phyloP scores from a whole-genome alignment of 2,888 invertebrate genomes.

The Ecliptopera silaceata region DNA sequence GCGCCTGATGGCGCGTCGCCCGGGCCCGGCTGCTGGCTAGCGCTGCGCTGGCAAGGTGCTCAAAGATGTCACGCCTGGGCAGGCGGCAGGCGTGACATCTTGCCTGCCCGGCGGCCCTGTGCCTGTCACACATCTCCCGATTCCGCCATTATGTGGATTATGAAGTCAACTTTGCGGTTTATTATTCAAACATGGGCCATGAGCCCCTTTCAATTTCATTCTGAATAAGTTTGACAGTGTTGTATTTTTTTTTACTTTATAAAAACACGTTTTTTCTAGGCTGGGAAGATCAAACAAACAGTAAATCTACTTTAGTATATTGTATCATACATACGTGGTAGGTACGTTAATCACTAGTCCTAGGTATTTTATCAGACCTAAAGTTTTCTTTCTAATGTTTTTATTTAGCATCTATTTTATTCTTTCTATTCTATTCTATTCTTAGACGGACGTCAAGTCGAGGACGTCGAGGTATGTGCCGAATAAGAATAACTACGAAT shows the following conservation, averaged over 20 bases:
- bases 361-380: too few relatives aligned
- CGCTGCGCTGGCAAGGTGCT: conserved; percentile 45
- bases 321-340: too few relatives aligned
- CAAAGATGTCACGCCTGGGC: conserved; percentile 44
- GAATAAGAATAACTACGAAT: too few relatives aligned
- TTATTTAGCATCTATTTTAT: too few relatives aligned
- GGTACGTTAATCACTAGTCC: too few relatives aligned
- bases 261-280: background rate
- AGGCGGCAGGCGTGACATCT: too few relatives aligned
- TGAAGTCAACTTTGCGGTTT: conserved; percentile 54
- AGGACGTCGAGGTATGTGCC: too few relatives aligned
- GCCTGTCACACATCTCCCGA: conserved; percentile 36
- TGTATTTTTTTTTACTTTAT: background rate
- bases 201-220: conserved; percentile 11
- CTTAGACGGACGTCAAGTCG: too few relatives aligned
- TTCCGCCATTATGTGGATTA: conserved; percentile 52
- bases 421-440: too few relatives aligned
- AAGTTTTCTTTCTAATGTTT: too few relatives aligned
- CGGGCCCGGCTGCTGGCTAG: conserved; percentile 42
- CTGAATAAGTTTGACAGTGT: conserved; percentile 7
- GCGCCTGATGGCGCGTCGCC: conserved; percentile 52
- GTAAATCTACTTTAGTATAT: too few relatives aligned
- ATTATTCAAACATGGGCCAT: conserved; percentile 38
- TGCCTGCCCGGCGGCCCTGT: conserved; percentile 43
- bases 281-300: too few relatives aligned